Conservation (phyloP, 2,113 vertebrate species). For the Uropsilus gracilis region DNA sequence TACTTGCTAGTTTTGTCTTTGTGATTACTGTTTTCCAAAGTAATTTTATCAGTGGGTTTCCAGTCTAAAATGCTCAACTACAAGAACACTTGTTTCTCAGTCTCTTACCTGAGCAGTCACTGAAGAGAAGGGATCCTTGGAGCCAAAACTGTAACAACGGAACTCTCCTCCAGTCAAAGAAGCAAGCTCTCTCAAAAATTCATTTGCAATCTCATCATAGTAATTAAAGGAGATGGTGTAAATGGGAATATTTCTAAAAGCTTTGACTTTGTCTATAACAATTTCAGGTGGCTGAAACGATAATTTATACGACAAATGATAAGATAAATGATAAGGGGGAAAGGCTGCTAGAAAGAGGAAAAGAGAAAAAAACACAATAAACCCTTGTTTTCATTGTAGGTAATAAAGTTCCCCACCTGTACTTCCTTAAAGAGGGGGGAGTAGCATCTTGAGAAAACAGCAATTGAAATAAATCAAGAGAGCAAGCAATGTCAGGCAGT, state of each 20-base stretch:
- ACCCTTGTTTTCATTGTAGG: neutral
- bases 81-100: neutral
- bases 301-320: no score
- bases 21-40: neutral
- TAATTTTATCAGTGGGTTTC: neutral
- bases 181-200: slow-evolving; percentile 86
- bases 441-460: neutral
- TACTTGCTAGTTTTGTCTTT: neutral
- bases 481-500: neutral
- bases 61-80: neutral
- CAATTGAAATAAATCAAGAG: neutral
- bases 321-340: neutral
- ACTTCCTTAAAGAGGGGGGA: neutral
- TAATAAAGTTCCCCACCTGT: neutral
- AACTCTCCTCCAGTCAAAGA: slow-evolving; percentile 86
- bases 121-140: slow-evolving; percentile 65
- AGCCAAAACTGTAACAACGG: slow-evolving; percentile 81
- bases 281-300: slow-evolving; percentile 77
- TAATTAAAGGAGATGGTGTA: slow-evolving; percentile 89
- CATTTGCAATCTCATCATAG: slow-evolving; percentile 85
- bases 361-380: neutral
- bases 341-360: neutral
- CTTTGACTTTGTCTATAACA: slow-evolving; percentile 82
- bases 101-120: slow-evolving; percentile 83
- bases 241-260: slow-evolving; percentile 83